Evolutionary conservation across 2,113 vertebrate species (phyloP).

Genomic region (Baryphthengus martii): DNA sequence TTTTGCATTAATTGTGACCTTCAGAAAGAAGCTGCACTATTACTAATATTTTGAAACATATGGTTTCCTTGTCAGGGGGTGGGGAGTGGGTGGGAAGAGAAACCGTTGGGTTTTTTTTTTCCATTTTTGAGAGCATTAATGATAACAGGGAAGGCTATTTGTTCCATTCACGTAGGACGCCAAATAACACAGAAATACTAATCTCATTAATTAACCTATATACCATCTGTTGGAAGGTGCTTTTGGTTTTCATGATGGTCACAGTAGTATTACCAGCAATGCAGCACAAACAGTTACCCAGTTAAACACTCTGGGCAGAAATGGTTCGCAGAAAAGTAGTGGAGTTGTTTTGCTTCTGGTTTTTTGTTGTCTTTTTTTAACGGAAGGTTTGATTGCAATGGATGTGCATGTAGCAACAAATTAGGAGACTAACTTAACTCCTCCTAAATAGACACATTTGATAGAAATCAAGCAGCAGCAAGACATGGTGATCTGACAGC

Average conservation of each 20-base stretch:
- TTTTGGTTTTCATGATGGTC: not conserved
- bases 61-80: not conserved
- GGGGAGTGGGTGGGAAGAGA: not conserved
- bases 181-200: not conserved
- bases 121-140: not conserved
- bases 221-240: not conserved
- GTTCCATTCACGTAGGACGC: not conserved
- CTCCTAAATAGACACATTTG: not conserved
- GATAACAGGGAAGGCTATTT: not conserved
- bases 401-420: not conserved
- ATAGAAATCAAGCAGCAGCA: not conserved
- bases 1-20: not conserved
- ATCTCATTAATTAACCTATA: not conserved
- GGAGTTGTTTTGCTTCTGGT: not conserved
- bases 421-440: not conserved
- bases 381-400: not conserved
- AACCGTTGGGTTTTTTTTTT: not conserved
- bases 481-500: not conserved
- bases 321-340: not conserved
- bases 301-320: not conserved
- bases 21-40: not conserved
- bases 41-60: not conserved
- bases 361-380: too few relatives aligned
- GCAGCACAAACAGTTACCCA: not conserved
- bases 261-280: not conserved